Percentiles rank a stretch among this genome's conserved stretches.
Evolutionary conservation across 2,113 vertebrate species (phyloP).

Genomic region (Epinephelus moara): DNA sequence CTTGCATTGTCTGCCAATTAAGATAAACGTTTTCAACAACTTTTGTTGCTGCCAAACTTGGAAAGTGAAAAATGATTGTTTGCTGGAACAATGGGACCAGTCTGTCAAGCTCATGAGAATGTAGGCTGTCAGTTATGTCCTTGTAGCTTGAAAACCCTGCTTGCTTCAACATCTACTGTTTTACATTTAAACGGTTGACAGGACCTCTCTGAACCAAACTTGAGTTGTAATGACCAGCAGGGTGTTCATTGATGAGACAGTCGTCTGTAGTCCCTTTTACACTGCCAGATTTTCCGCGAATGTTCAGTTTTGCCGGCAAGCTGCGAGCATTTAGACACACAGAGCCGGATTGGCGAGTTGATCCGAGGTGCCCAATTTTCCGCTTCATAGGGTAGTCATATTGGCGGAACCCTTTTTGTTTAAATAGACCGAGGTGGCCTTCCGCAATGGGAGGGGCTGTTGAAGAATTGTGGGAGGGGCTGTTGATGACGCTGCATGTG

Average conservation of each 20-base stretch:
- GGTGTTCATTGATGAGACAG: neutral
- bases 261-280: neutral
- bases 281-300: too few relatives aligned
- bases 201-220: accelerated
- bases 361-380: too few relatives aligned
- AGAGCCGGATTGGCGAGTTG: too few relatives aligned
- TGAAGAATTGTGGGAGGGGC: too few relatives aligned
- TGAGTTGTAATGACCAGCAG: neutral
- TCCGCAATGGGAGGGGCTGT: too few relatives aligned
- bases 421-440: too few relatives aligned
- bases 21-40: neutral
- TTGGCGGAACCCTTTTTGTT: too few relatives aligned
- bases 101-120: neutral
- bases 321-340: too few relatives aligned
- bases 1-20: neutral
- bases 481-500: too few relatives aligned
- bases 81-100: neutral
- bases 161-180: neutral
- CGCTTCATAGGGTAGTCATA: too few relatives aligned
- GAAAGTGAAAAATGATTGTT: conserved; percentile 4
- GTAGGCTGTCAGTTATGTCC: neutral
- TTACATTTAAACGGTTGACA: neutral
- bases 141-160: neutral
- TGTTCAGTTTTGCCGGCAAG: too few relatives aligned
- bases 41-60: neutral